A percentile compares a stretch with the other conserved stretches of the same genome.
phyloP scores from a whole-genome alignment of 2,888 invertebrate species.

The Marasmarcha lunaedactyla region DNA sequence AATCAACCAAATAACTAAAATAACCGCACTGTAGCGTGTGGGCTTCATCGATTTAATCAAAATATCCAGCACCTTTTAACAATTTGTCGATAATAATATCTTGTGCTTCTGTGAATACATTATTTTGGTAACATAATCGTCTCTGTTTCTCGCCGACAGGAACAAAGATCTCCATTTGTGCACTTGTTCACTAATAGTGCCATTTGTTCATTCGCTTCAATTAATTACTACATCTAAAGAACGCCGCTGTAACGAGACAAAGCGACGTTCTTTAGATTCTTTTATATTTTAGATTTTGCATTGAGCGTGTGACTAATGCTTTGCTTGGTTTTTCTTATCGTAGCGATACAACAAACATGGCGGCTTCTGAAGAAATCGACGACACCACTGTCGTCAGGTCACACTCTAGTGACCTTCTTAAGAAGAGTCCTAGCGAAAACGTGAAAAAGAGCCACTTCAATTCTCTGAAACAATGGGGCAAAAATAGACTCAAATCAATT shows the following conservation, averaged over 20 bases:
- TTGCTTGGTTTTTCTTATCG: slow-evolving; percentile 70
- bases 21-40: slow-evolving; percentile 58
- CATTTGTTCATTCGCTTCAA: slow-evolving; percentile 63
- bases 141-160: slow-evolving; percentile 35
- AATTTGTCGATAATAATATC: slow-evolving; percentile 49
- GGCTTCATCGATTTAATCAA: slow-evolving; percentile 37
- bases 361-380: slow-evolving; percentile 63
- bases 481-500: slow-evolving; percentile 80
- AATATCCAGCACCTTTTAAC: slow-evolving; percentile 57
- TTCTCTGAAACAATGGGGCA: slow-evolving; percentile 87
- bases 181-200: slow-evolving; percentile 66
- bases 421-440: slow-evolving; percentile 73
- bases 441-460: slow-evolving; percentile 78
- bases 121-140: slow-evolving; percentile 44
- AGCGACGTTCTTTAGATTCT: slow-evolving; percentile 44
- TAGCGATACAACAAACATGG: slow-evolving; percentile 66
- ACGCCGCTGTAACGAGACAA: slow-evolving; percentile 56
- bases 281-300: slow-evolving; percentile 47
- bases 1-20: slow-evolving; percentile 37
- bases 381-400: slow-evolving; percentile 73
- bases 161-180: slow-evolving; percentile 29
- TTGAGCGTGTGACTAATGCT: slow-evolving; percentile 71
- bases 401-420: slow-evolving; percentile 82
- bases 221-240: slow-evolving; percentile 52
- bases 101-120: slow-evolving; percentile 65